phyloP scores from a whole-genome alignment of 2,888 invertebrate species.

The Hemithea aestivaria region DNA sequence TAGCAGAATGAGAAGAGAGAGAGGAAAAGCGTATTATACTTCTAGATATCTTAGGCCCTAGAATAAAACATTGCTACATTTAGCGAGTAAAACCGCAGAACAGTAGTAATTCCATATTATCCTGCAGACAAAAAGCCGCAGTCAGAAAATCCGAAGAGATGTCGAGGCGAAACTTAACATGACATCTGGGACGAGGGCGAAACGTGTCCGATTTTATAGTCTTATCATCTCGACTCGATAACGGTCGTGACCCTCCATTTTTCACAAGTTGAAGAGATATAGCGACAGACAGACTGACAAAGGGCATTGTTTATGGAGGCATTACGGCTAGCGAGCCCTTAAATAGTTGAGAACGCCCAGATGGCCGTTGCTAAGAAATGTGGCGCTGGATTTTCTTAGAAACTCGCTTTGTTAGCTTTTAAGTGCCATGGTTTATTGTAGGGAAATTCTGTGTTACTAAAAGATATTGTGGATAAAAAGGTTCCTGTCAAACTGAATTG shows the following conservation, averaged over 20 bases:
- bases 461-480: too few relatives aligned
- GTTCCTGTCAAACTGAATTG: too few relatives aligned
- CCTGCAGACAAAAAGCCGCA: too few relatives aligned
- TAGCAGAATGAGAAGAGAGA: too few relatives aligned
- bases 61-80: too few relatives aligned
- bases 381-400: neutral
- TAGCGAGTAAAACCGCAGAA: too few relatives aligned
- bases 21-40: too few relatives aligned
- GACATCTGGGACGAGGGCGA: constrained; percentile 7
- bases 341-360: constrained; percentile 21
- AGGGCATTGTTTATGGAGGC: constrained; percentile 36
- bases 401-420: neutral
- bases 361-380: constrained; percentile 5
- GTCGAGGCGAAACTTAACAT: constrained; percentile 6
- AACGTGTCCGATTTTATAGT: constrained; percentile 16
- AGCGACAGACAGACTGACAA: constrained; percentile 27
- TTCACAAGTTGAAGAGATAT: constrained; percentile 20
- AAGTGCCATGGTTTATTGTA: neutral
- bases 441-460: too few relatives aligned
- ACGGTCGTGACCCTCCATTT: constrained; percentile 16
- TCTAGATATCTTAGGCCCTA: too few relatives aligned
- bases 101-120: too few relatives aligned
- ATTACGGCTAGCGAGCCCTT: constrained; percentile 18
- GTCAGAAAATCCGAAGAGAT: neutral
- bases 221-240: constrained; percentile 13